These are phyloP conservation scores for Plagodis pulveraria DNA, from an alignment of 2,888 invertebrate genomes.

Conservation along the genomic window DNA sequence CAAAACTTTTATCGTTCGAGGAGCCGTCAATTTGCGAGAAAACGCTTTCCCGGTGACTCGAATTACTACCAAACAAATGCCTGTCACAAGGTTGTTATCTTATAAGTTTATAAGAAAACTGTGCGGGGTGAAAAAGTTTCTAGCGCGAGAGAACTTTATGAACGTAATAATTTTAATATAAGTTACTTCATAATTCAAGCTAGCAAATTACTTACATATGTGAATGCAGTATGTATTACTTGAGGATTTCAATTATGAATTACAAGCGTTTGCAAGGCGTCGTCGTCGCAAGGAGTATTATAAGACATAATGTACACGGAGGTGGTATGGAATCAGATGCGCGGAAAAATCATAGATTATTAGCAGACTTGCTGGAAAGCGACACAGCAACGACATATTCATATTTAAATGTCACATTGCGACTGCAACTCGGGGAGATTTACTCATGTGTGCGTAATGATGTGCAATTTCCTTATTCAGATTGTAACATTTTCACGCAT, in stretches of 20 bases:
- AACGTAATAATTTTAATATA: conserved; percentile 39
- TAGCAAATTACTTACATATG: conserved; percentile 23
- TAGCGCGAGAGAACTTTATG: conserved; percentile 32
- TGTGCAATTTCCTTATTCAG: conserved; percentile 33
- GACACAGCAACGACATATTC: conserved; percentile 70
- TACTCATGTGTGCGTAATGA: conserved; percentile 59
- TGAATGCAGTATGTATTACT: conserved; percentile 36
- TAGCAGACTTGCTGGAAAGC: conserved; percentile 59
- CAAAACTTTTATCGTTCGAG: conserved; percentile 69
- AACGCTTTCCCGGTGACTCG: conserved; percentile 59
- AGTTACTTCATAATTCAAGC: conserved; percentile 21
- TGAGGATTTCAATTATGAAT: conserved; percentile 49
- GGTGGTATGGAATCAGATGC: conserved; percentile 54
- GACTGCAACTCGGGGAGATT: conserved; percentile 54
- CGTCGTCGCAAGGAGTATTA: conserved; percentile 27
- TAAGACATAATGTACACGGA: conserved; percentile 7
- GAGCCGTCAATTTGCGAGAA: conserved; percentile 74
- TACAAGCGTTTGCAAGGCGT: conserved; percentile 37
- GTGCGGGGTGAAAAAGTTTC: conserved; percentile 51
- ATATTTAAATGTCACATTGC: conserved; percentile 78
- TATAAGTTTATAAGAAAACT: conserved; percentile 64
- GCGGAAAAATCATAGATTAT: conserved; percentile 81
- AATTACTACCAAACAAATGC: conserved; percentile 75
- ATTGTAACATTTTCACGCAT: conserved; percentile 16
- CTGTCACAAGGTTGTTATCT: conserved; percentile 68